A percentile compares a stretch with the other conserved stretches of the same genome.
These are phyloP conservation scores for Phthorimaea operculella DNA, from an alignment of 1,140 invertebrate species.

Conservation along the genomic window DNA sequence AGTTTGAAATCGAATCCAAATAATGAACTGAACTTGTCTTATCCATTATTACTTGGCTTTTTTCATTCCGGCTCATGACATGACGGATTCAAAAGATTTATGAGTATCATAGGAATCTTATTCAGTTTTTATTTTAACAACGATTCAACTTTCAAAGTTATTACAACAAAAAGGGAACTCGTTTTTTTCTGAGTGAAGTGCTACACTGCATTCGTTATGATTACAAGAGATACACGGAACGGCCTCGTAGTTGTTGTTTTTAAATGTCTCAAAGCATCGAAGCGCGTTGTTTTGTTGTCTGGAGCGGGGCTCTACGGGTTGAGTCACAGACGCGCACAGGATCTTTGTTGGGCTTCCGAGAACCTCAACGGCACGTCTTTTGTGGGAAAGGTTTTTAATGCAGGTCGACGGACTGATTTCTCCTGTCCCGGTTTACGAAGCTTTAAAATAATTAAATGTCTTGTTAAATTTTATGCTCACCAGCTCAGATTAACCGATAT, in stretches of 20 bases:
- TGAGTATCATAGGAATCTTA: too few relatives aligned
- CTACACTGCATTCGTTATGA: not conserved
- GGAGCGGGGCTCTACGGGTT: conserved; percentile 35
- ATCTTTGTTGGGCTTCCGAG: conserved; percentile 64
- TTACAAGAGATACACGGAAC: conserved; percentile 3
- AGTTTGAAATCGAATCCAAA: not conserved
- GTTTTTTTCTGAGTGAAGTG: too few relatives aligned
- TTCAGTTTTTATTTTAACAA: too few relatives aligned
- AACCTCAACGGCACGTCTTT: conserved; percentile 46
- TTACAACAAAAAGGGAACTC: too few relatives aligned
- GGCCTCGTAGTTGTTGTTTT: conserved; percentile 7
- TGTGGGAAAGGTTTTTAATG: conserved; percentile 60
- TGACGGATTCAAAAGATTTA: too few relatives aligned
- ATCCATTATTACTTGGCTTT: too few relatives aligned
- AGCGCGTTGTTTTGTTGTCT: conserved; percentile 40
- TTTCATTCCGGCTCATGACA: too few relatives aligned
- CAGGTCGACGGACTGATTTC: conserved; percentile 64
- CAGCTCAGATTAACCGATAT: not conserved
- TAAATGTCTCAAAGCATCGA: conserved; percentile 4
- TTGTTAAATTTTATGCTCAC: conserved; percentile 21
- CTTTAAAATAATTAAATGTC: conserved; percentile 34
- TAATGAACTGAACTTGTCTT: not conserved
- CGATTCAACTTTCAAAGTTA: too few relatives aligned
- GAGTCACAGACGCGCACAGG: conserved; percentile 54
- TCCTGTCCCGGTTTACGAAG: conserved; percentile 48